Conservation (phyloP, 2,888 invertebrate species). For the Protophormia terraenovae region DNA sequence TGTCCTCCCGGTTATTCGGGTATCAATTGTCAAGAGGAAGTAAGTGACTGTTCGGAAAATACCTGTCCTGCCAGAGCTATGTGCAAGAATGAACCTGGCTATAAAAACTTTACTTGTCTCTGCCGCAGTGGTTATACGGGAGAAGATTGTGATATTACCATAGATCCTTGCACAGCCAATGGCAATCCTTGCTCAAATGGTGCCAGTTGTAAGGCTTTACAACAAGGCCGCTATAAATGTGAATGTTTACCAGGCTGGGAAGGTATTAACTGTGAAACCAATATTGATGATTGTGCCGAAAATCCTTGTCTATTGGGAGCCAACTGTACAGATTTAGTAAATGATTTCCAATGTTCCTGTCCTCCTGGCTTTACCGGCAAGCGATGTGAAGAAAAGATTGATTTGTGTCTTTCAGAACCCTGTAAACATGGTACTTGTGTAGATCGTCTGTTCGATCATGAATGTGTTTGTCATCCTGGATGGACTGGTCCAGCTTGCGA, state of each 20-base stretch:
- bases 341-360: conserved; percentile 96
- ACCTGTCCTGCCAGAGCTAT: conserved; percentile 97
- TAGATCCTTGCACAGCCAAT: conserved; percentile 93
- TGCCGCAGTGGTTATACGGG: conserved; percentile 98
- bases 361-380: conserved; percentile 97
- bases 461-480: conserved; percentile 95
- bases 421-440: conserved; percentile 97
- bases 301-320: conserved; percentile 94
- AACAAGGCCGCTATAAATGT: conserved; percentile 96
- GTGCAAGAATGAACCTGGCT: conserved; percentile 97
- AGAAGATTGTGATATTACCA: conserved; percentile 93
- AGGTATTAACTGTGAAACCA: conserved; percentile 96
- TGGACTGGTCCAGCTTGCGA: conserved; percentile 95
- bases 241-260: conserved; percentile 99
- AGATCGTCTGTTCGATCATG: conserved; percentile 92
- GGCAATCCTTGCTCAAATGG: conserved; percentile 96
- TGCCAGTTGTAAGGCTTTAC: conserved; percentile 92
- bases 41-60: conserved; percentile 92
- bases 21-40: conserved; percentile 97
- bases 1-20: conserved; percentile 94
- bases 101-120: conserved; percentile 94
- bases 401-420: conserved; percentile 93
- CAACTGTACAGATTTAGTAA: conserved; percentile 95
- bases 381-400: conserved; percentile 96
- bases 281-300: conserved; percentile 96